Conservation (phyloP, 2,888 invertebrate genomes). For the Alviniconcha strummeri region DNA sequence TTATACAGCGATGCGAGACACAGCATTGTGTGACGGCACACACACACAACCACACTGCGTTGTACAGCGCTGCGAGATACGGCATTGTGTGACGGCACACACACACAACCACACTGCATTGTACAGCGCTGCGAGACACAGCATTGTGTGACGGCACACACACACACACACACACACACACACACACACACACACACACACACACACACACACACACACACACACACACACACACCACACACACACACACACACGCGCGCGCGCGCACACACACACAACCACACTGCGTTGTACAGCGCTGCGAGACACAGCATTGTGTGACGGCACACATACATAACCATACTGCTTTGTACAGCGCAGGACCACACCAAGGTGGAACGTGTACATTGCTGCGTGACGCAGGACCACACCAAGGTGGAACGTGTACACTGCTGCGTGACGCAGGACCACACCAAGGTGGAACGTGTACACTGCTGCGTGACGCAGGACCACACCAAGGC, state of each 20-base stretch:
- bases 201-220: neutral
- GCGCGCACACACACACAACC: neutral
- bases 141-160: too few species aligned
- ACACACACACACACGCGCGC: neutral
- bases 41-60: neutral
- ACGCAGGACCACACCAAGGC: too few species aligned
- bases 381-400: neutral
- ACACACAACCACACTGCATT: too few species aligned
- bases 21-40: too few species aligned
- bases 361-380: neutral
- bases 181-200: neutral
- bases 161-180: neutral
- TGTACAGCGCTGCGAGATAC: too few species aligned
- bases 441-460: too few species aligned
- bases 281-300: too few species aligned
- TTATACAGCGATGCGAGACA: too few species aligned
- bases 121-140: too few species aligned
- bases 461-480: too few species aligned
- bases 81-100: neutral
- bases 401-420: neutral
- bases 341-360: neutral
- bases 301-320: neutral
- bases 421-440: too few species aligned
- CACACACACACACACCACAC: neutral
- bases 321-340: too few species aligned